Conservation (phyloP, 2,888 invertebrate genomes). For the Julus scandinavius region DNA sequence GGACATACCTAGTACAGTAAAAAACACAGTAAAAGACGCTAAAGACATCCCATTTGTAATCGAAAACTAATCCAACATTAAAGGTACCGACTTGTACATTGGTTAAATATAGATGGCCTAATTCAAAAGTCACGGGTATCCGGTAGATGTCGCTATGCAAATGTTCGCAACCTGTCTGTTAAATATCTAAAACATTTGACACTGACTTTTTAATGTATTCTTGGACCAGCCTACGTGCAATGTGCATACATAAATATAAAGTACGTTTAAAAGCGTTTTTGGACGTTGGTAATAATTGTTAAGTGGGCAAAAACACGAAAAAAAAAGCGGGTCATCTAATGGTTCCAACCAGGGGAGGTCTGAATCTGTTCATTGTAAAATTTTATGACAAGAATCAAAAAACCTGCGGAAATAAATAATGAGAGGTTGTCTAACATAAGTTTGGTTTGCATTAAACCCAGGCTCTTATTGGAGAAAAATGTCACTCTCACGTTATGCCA, state of each 20-base stretch:
- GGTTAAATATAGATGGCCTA: not conserved
- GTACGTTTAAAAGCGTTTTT: not conserved
- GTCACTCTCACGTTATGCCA: not conserved
- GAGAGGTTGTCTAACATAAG: not conserved
- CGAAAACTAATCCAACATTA: not conserved
- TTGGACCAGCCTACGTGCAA: not conserved
- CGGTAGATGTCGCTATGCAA: not conserved
- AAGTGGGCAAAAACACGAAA: not conserved
- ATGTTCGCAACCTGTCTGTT: not conserved
- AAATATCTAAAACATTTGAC: not conserved
- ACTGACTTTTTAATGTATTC: not conserved
- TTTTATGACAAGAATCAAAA: conserved; percentile 18
- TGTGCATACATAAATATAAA: not conserved
- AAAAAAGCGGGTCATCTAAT: not conserved
- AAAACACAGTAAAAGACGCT: too few relatives aligned
- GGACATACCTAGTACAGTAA: too few relatives aligned
- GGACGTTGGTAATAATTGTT: not conserved
- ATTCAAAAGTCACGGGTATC: not conserved
- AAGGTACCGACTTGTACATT: not conserved
- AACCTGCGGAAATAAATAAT: conserved; percentile 5
- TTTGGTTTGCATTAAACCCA: not conserved
- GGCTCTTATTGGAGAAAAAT: not conserved
- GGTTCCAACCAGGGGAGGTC: not conserved
- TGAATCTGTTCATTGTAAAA: not conserved
- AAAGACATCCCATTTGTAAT: not conserved